Base-by-base conservation (phyloP, 2,888 invertebrate species). In the Eurytoma californica region DNA sequence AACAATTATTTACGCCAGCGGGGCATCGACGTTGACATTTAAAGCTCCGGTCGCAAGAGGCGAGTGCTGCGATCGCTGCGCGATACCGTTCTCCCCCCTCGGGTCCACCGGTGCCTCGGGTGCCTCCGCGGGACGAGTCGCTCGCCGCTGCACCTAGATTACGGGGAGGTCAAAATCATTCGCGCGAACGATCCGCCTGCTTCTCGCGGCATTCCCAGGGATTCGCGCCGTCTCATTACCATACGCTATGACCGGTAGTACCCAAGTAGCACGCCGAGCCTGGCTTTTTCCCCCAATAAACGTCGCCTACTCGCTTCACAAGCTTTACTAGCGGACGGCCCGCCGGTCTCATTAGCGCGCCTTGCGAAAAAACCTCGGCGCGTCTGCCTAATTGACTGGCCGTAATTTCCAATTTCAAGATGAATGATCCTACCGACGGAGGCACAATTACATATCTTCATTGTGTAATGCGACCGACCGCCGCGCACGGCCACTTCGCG, bases 21-120 rank as follows among this genome's bases (percentile, higher is more conserved):
- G 82, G 77, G 84, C 84, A 87, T 87, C 85, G 86, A 82, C 85
- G 86, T 83, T 89, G 88, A 88, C 88, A 86, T 89, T 88, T 88
- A 88, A 85, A 83, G 86, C 84, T 82, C 80, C 82, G 79, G 66
- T 80, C 66, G 39, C 7, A 39, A 39, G 79, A 76, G 81, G 72
- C 20, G 24, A 12, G 24, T 24, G 24, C 60, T 9, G 13, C 58
- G 58, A 12, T 24, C 9, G 12, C 12, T 20, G 66, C 60, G 7
- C 14, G 16, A 20, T 72, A 77, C 66, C 66, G 58, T 72, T 66
- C 49, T 13, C 39, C 49, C 39, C 16, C 39, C 7, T 39, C 7
- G 5, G 4, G 5, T 39, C 39, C 7, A 0, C 7, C 7, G 4
- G 4, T 39, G 5, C 39, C 39, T 7, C 39, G 3, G 24, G 24